Percentiles rank a stretch among this genome's conserved stretches.
Conservation (phyloP, 1,140 invertebrate species). For the Amphibalanus amphitrite region DNA sequence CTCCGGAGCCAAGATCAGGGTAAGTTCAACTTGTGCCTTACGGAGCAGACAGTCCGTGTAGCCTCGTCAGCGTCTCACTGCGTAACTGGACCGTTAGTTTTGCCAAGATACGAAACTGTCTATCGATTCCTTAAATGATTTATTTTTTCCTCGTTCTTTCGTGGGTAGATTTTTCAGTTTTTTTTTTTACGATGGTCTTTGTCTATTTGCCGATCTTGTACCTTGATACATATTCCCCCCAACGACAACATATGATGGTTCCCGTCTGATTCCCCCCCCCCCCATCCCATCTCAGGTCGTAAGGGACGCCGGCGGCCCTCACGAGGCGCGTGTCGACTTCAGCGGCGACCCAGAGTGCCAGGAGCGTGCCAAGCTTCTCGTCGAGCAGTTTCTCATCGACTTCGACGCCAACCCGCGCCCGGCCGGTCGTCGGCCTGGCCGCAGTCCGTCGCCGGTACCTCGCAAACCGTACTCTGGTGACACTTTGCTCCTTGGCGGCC, state of each 20-base stretch:
- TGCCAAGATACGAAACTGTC: too few relatives aligned
- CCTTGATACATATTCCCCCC: too few relatives aligned
- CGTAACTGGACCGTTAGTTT: too few relatives aligned
- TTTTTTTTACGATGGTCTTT: neutral
- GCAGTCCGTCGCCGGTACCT: neutral
- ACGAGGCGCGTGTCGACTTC: neutral
- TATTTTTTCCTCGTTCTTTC: neutral
- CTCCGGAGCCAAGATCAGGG: neutral
- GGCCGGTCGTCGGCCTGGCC: too few relatives aligned
- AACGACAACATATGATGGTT: neutral
- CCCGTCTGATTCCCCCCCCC: neutral
- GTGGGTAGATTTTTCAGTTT: neutral
- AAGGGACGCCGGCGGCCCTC: neutral
- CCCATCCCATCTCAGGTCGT: neutral
- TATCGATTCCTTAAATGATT: neutral
- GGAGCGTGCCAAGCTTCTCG: constrained; percentile 3
- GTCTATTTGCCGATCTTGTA: neutral
- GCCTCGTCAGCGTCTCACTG: too few relatives aligned
- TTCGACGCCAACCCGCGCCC: neutral
- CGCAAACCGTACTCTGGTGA: neutral
- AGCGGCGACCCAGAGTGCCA: neutral
- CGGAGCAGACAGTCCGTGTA: too few relatives aligned
- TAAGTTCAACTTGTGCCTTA: too few relatives aligned
- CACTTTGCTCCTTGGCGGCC: neutral
- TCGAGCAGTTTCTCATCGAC: neutral